These are phyloP conservation scores for Oppia nitens DNA, from an alignment of 1,140 invertebrate species.

Conservation along the genomic window DNA sequence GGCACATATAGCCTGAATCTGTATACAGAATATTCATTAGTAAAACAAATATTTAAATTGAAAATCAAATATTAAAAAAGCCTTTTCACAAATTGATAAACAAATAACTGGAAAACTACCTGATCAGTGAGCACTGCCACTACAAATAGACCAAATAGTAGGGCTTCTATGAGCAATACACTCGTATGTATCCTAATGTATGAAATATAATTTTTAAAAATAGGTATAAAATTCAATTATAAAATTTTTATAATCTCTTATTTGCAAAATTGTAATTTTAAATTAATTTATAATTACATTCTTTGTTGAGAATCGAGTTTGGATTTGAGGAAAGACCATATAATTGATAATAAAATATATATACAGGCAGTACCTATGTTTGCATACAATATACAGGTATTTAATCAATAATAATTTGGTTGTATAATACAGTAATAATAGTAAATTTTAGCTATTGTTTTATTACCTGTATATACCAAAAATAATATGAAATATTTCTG, in stretches of 20 bases:
- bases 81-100: too few species aligned
- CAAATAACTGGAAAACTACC: too few species aligned
- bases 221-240: neutral
- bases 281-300: neutral
- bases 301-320: neutral
- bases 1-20: neutral
- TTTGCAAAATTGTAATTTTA: too few species aligned
- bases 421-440: neutral
- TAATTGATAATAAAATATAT: neutral
- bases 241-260: neutral
- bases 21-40: neutral
- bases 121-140: neutral
- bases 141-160: neutral
- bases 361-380: neutral
- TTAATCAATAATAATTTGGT: neutral
- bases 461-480: neutral
- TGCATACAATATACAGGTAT: too few species aligned
- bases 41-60: neutral
- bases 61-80: neutral
- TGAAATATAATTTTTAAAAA: neutral
- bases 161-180: neutral
- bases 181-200: neutral
- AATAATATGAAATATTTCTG: constrained; percentile 88
- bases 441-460: neutral
- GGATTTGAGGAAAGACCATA: neutral